phyloP scores from a whole-genome alignment of 2,797 vertebrate species.

The Discoglossus pictus region DNA sequence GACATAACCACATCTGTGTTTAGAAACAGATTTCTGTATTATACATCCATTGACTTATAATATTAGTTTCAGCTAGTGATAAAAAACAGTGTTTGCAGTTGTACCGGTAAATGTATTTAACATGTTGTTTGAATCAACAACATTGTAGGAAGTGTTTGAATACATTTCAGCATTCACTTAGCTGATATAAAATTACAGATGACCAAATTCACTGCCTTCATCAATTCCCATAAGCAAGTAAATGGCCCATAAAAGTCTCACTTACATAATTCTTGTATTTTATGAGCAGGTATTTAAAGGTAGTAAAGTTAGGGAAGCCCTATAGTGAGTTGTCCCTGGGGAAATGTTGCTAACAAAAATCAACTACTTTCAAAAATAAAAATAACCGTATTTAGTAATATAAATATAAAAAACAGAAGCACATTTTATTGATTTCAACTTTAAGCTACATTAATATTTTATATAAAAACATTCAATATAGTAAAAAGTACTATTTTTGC shows the following conservation, averaged over 20 bases:
- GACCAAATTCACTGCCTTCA: conserved; percentile 12
- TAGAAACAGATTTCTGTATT: neutral
- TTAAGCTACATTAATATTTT: too few species aligned
- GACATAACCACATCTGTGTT: conserved; percentile 33
- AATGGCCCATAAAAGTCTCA: conserved; percentile 42
- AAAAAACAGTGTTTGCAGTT: conserved; percentile 24
- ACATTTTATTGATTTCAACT: too few species aligned
- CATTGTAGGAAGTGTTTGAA: conserved; percentile 9
- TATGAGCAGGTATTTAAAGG: conserved; percentile 37
- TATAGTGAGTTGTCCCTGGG: conserved; percentile 8
- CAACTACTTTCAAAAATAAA: neutral
- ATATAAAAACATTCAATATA: too few species aligned
- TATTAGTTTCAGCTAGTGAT: conserved; percentile 15
- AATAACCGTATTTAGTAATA: too few species aligned
- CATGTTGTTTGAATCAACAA: neutral
- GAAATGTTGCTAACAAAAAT: neutral
- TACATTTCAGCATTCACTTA: neutral
- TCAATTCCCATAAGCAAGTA: conserved; percentile 32
- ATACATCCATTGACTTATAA: conserved; percentile 2
- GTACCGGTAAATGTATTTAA: conserved; percentile 29
- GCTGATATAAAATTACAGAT: conserved; percentile 22
- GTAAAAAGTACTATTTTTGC: too few species aligned
- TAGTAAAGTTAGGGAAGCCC: conserved; percentile 16
- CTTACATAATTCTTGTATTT: conserved; percentile 38
- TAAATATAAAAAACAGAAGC: too few species aligned